phyloP scores from a whole-genome alignment of 2,797 vertebrate genomes.

The Enteromius radiatus region DNA sequence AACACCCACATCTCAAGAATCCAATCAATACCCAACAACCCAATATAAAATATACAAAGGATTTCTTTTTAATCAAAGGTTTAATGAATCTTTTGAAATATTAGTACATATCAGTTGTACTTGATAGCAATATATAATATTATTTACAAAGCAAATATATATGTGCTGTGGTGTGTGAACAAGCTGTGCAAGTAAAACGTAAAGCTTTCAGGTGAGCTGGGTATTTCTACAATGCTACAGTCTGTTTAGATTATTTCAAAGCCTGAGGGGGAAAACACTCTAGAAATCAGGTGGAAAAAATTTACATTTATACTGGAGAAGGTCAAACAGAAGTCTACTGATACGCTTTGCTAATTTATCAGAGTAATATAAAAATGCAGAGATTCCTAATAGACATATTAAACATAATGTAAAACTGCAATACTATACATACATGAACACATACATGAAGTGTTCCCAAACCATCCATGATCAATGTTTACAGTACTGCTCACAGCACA shows the following conservation, averaged over 20 bases:
- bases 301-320: neutral
- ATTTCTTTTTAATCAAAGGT: neutral
- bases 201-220: neutral
- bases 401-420: slow-evolving; percentile 14
- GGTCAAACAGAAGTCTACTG: neutral
- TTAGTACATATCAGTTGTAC: slow-evolving; percentile 19
- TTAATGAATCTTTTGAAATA: slow-evolving; percentile 44
- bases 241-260: slow-evolving; percentile 6
- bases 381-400: slow-evolving; percentile 12
- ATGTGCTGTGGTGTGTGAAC: neutral
- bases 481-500: slow-evolving; percentile 28
- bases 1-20: neutral
- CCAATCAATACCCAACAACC: neutral
- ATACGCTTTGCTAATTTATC: neutral
- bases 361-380: slow-evolving; percentile 15
- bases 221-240: neutral
- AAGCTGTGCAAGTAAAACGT: neutral
- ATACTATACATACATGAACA: slow-evolving; percentile 36
- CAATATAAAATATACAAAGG: neutral
- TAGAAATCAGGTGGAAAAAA: neutral
- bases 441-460: slow-evolving; percentile 54
- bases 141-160: slow-evolving; percentile 57
- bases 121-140: slow-evolving; percentile 31
- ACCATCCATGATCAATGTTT: slow-evolving; percentile 30
- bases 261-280: neutral